phyloP scores from a whole-genome alignment of 2,797 vertebrate species.

The Notolabrus celidotus region DNA sequence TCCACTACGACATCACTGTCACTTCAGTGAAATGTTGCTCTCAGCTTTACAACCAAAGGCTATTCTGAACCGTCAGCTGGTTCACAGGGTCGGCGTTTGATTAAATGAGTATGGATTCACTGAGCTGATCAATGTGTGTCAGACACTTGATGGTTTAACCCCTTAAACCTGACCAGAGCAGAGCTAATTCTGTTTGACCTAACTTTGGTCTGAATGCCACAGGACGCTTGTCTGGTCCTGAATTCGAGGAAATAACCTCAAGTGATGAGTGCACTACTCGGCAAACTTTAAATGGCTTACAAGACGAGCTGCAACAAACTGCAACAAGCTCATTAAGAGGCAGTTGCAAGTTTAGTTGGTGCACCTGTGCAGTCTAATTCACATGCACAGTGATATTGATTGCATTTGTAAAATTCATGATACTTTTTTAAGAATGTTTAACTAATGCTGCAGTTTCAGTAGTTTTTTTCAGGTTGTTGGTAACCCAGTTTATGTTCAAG shows the following conservation, averaged over 20 bases:
- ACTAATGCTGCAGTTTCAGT: too few species aligned
- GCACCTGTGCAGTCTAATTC: too few species aligned
- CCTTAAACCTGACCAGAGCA: not conserved
- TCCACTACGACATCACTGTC: not conserved
- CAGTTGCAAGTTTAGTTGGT: too few species aligned
- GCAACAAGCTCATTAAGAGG: too few species aligned
- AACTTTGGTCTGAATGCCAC: not conserved
- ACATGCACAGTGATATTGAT: too few species aligned
- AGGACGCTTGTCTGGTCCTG: not conserved
- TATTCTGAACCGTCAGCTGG: slow-evolving; percentile 23
- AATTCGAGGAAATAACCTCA: not conserved
- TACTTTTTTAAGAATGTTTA: too few species aligned
- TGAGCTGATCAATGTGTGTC: not conserved
- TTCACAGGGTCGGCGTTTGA: not conserved
- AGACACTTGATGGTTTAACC: not conserved
- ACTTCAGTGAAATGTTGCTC: slow-evolving; percentile 28
- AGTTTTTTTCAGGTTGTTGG: too few species aligned
- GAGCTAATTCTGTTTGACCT: too few species aligned
- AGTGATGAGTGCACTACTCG: not conserved
- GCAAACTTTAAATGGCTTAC: not conserved
- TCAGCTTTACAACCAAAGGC: not conserved
- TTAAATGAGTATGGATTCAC: not conserved
- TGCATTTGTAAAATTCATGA: too few species aligned
- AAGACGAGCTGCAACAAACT: not conserved
- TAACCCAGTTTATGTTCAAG: too few species aligned